Conservation (phyloP, 2,797 vertebrate genomes). For the Merluccius polli region DNA sequence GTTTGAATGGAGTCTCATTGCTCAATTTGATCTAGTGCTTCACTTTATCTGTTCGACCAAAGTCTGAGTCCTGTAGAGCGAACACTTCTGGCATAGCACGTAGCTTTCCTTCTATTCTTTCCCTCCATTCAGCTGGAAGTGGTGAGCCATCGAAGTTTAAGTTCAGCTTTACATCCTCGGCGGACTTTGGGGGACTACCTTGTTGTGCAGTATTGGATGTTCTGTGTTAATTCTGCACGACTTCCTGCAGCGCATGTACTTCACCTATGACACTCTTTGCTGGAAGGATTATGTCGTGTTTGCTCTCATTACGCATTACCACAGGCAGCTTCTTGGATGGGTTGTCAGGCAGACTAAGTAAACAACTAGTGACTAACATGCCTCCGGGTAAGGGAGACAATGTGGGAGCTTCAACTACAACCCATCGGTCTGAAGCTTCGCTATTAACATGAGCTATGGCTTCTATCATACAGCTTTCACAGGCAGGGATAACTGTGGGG, state of each 20-base stretch:
- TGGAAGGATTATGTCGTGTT: background rate
- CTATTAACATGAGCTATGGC: conserved; percentile 15
- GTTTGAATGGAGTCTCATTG: conserved; percentile 10
- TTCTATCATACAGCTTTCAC: conserved; percentile 3
- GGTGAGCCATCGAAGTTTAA: background rate
- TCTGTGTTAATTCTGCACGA: background rate
- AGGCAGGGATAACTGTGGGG: background rate
- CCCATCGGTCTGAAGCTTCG: conserved; percentile 2
- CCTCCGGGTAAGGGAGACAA: background rate
- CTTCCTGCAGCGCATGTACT: background rate
- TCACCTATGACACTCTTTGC: background rate
- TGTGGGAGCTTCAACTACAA: background rate
- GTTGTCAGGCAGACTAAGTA: background rate
- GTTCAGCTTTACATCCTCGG: background rate
- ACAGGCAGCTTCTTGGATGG: background rate
- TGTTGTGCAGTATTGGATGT: background rate
- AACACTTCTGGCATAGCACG: conserved; percentile 4
- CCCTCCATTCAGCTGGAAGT: background rate
- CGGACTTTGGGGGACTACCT: background rate
- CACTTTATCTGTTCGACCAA: conserved; percentile 3
- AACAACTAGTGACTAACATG: background rate
- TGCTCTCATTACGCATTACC: conserved; percentile 1
- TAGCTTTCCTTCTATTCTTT: background rate
- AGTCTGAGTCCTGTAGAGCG: background rate
- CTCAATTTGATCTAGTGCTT: background rate